These are phyloP conservation scores for Eilema depressum DNA, from an alignment of 2,888 invertebrate genomes.

Conservation along the genomic window DNA sequence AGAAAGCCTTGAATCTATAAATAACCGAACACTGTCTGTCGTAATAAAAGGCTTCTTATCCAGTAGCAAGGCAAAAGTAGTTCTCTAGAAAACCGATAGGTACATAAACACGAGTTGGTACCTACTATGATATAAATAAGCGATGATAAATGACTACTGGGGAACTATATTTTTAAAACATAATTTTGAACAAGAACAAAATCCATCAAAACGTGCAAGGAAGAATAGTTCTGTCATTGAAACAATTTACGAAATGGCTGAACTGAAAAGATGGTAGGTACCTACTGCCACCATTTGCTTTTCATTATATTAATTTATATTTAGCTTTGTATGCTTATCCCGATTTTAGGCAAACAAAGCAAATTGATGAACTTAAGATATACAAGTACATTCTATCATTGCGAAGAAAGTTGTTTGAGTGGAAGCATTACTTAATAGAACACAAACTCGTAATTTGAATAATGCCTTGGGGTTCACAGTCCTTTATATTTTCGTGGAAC, in stretches of 20 bases:
- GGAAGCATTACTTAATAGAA: conserved; percentile 17
- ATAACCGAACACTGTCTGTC: conserved; percentile 45
- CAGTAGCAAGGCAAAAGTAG: conserved; percentile 53
- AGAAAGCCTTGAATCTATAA: conserved; percentile 55
- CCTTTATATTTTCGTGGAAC: conserved; percentile 44
- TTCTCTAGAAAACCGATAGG: conserved; percentile 45
- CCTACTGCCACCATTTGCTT: background rate
- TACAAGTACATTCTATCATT: background rate
- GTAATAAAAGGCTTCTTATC: conserved; percentile 63
- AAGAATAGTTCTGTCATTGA: background rate
- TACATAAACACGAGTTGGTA: background rate
- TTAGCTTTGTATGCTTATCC: background rate
- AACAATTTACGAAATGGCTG: background rate
- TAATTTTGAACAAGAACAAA: background rate
- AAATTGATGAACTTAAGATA: background rate
- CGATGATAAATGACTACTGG: conserved; percentile 21
- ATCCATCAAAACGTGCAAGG: background rate
- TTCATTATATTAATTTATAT: background rate
- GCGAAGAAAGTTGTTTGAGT: conserved; percentile 4
- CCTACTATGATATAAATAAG: background rate
- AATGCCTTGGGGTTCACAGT: conserved; percentile 41
- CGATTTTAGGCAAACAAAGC: background rate
- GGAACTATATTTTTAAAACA: conserved; percentile 20
- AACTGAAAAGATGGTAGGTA: too few species aligned
- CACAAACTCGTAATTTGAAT: conserved; percentile 28